Evolutionary conservation across 2,113 vertebrate species (phyloP), one percentile per base, ranked within the genome.

Genomic region (Genyomyrus donnyi): DNA sequence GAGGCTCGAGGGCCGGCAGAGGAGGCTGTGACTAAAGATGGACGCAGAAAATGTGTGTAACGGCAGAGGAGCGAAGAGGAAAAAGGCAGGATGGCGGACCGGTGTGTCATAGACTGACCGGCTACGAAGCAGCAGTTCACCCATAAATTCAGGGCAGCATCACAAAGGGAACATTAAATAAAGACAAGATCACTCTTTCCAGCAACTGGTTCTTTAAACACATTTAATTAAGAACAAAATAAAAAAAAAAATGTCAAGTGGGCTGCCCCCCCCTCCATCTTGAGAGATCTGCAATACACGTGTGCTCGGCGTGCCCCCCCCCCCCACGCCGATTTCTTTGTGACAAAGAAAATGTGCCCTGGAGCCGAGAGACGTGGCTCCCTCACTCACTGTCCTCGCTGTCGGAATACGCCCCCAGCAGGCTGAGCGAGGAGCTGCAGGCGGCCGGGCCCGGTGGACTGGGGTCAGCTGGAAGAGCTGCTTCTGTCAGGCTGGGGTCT

Each of bases 361-460:
- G 9, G n/a, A 11, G 5, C 46, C 5, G 7, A 89, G 31, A 58
- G 50, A 8, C 13, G 39, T 0, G 50, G 35, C 96, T 96, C 3
- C 94, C 95, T 94, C 91, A 96, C 90, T 94, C 94, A 48, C 95
- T 96, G 91, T 94, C 94, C 89, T 96, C 95, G 17, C 96, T 97
- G 94, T 96, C 96, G 56, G 95, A 96, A 93, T 96, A 96, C 7
- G 93, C 94, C 90, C 95, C 96, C 91, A 96, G 92, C 89, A 97
- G 95, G 92, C 95, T 95, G 89, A 96, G 95, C n/a, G 96, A 96
- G 9, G 96, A 95, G 1, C 92, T 91, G 31, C 94, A 94, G 45
- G 92, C 91, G 19, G 90, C 49, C 35, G 90, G 1, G 1, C 89
- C 19, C 0, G 92, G 85, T 66, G 92, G 53, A 21, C 62, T 27